Conservation (phyloP, 1,140 invertebrate genomes). For the Trichonephila clavata region DNA sequence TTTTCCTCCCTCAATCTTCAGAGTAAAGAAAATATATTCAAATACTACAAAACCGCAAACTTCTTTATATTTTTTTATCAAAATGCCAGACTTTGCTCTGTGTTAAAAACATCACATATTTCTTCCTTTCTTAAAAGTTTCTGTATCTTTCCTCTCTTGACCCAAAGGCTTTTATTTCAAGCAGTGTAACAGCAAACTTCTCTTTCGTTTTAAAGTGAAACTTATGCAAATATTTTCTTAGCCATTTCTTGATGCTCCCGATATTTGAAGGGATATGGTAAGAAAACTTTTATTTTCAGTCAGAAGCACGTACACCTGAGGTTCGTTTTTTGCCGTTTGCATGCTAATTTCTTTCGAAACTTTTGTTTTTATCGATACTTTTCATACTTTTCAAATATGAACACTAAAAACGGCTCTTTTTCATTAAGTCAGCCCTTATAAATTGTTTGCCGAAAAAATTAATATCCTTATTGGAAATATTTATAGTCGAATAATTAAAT, state of each 20-base stretch:
- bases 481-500: too few species aligned
- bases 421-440: neutral
- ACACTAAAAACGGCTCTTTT: neutral
- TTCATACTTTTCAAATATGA: neutral
- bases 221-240: slow-evolving; percentile 62
- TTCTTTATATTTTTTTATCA: neutral
- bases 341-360: slow-evolving; percentile 37
- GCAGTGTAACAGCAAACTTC: slow-evolving; percentile 33
- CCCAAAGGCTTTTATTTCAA: slow-evolving; percentile 54
- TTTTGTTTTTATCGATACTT: slow-evolving; percentile 1
- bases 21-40: neutral
- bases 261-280: neutral
- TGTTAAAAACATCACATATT: slow-evolving; percentile 51
- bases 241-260: slow-evolving; percentile 43
- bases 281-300: slow-evolving; percentile 44
- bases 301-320: slow-evolving; percentile 46
- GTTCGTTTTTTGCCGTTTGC: slow-evolving; percentile 24
- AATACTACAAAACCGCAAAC: slow-evolving; percentile 12
- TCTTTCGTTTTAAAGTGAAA: slow-evolving; percentile 46
- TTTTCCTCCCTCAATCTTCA: neutral
- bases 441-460: neutral
- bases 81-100: neutral
- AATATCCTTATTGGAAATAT: too few species aligned
- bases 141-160: slow-evolving; percentile 22
- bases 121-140: slow-evolving; percentile 45